phyloP scores from a whole-genome alignment of 2,113 vertebrate genomes.

The Scolopax mira region DNA sequence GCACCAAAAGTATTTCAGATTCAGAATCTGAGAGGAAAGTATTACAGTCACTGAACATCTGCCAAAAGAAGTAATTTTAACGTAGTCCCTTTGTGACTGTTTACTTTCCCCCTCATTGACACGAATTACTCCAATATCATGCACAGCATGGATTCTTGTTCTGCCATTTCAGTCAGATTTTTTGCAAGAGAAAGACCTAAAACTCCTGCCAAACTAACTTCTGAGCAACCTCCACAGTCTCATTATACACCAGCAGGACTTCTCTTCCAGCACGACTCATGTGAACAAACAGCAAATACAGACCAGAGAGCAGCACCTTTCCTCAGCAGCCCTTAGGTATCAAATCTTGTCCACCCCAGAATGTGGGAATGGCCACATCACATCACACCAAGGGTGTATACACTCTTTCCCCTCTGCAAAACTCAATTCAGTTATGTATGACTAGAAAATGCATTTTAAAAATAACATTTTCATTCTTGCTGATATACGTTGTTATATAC shows the following conservation, averaged over 20 bases:
- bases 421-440: not conserved
- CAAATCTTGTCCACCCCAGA: not conserved
- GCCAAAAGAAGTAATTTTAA: not conserved
- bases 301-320: not conserved
- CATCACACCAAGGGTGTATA: not conserved
- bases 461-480: not conserved
- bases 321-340: not conserved
- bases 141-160: not conserved
- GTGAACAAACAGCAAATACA: not conserved
- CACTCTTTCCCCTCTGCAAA: fast-evolving
- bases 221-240: not conserved
- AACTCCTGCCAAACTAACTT: not conserved
- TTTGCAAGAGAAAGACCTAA: not conserved
- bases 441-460: not conserved
- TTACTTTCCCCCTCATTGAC: not conserved
- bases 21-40: not conserved
- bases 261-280: not conserved
- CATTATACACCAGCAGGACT: not conserved
- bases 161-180: not conserved
- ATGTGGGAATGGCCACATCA: not conserved
- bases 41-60: not conserved
- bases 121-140: not conserved
- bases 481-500: not conserved
- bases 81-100: not conserved
- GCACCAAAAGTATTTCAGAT: not conserved